Percentiles rank a stretch among this genome's conserved stretches.
These are phyloP conservation scores for Palloptera scutellata DNA, from an alignment of 2,888 invertebrate genomes.

Conservation along the genomic window DNA sequence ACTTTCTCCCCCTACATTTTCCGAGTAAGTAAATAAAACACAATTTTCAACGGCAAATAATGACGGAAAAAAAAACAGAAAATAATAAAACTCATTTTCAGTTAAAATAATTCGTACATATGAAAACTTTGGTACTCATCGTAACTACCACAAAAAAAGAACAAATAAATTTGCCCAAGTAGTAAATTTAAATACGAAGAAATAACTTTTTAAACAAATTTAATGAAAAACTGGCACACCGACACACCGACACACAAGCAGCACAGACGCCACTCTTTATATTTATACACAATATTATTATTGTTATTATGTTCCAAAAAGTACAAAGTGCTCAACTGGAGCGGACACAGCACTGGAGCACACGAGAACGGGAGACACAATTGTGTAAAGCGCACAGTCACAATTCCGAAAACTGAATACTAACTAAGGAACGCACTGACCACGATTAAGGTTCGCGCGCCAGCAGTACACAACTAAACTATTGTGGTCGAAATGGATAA, in stretches of 20 bases:
- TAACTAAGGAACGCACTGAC: constrained; percentile 14
- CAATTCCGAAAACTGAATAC: constrained; percentile 16
- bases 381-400: too few relatives aligned
- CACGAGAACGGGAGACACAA: background rate
- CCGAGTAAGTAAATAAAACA: too few relatives aligned
- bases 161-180: background rate
- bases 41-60: background rate
- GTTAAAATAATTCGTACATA: constrained; percentile 27
- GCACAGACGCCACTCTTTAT: background rate
- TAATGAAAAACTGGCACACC: background rate
- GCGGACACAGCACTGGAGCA: background rate
- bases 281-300: too few relatives aligned
- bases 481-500: background rate
- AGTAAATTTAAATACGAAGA: background rate
- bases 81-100: constrained; percentile 17
- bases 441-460: constrained; percentile 23
- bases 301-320: background rate
- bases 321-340: background rate
- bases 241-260: background rate
- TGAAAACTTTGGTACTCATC: constrained; percentile 29
- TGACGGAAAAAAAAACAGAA: background rate
- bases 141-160: constrained; percentile 11
- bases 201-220: background rate
- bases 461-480: background rate
- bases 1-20: too few relatives aligned